Base-by-base conservation (phyloP, 2,888 invertebrate species). In the Noctua comes region DNA sequence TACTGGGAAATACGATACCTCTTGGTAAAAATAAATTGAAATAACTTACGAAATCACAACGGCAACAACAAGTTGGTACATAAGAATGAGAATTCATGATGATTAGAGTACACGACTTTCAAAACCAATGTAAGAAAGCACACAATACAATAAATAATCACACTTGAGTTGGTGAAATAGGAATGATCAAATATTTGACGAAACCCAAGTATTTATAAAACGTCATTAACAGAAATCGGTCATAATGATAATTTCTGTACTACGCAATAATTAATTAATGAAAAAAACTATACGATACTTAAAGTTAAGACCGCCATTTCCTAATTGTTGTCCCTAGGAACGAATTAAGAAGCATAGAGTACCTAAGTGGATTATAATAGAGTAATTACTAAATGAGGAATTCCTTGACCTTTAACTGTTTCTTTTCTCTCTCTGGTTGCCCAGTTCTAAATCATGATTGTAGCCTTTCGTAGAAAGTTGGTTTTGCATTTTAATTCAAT, bases 31-130 rank as follows among this genome's bases (percentile, higher is more conserved):
- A 43, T 43, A 16, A 62, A 62, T 62, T 0, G 10, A 54, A 68
- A 21, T 1, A 51, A 86, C 88, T 88, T 80, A 88, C 89, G 64
- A 75, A 86, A 68, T 88, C 82, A 51, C 89, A 85, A 24, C 88
- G 88, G 51, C 88, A 31, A 31, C 31, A 31, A 36, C 36, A 88
- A 0, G n/a, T 11, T 2, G 36, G 18, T 2, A 13, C 2, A 21
- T 27, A 40, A 7, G 36, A 6, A 24, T 69, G 59, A 54, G 48
- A 36, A 77, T 86, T 31, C 84, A 85, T 85, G 7, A 5, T 48
- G 0, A 4, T 43, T n/a, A 0, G 51, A 27, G 10, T 48, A 11
- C 31, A 31, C 31, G 2, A 31, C 21, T 2, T 36, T 57, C 0
- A 40, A 57, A 57, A 71, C 1, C 48, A 18, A 36, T 36, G 21